A percentile compares a stretch with the other conserved stretches of the same genome.
Conservation (phyloP, 2,797 vertebrate genomes). For the Platyrinchus mystaceus region DNA sequence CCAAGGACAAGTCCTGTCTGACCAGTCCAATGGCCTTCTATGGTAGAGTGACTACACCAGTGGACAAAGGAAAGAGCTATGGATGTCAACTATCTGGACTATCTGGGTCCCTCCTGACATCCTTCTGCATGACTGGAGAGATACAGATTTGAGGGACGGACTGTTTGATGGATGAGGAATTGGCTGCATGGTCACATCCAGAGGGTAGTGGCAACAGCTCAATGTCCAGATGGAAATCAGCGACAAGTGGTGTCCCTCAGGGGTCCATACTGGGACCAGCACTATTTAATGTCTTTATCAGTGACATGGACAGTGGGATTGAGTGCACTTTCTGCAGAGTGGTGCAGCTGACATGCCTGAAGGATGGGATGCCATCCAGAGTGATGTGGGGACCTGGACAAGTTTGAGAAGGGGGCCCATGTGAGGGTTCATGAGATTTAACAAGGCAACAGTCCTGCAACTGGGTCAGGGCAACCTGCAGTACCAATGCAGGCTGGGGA, state of each 20-base stretch:
- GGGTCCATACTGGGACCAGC: not conserved
- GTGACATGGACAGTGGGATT: not conserved
- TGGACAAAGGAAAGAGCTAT: not conserved
- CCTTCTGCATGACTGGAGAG: not conserved
- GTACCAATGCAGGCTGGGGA: not conserved
- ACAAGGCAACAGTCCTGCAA: not conserved
- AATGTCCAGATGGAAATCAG: not conserved
- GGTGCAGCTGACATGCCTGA: not conserved
- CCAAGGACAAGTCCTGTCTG: not conserved
- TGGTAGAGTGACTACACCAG: not conserved
- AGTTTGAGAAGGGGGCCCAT: not conserved
- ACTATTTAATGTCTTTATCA: not conserved
- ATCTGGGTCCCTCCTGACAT: not conserved
- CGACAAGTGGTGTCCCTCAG: not conserved
- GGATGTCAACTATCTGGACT: not conserved
- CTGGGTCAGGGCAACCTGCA: not conserved
- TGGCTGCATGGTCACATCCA: not conserved
- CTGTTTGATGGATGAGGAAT: not conserved
- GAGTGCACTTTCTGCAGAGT: not conserved
- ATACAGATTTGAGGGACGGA: not conserved
- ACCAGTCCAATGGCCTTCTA: not conserved
- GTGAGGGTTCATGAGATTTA: not conserved
- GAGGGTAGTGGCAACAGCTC: not conserved
- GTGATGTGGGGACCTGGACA: not conserved
- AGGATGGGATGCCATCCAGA: not conserved